Percentiles rank a stretch among this genome's conserved stretches.
These are phyloP conservation scores for Pandemis cinnamomeana DNA, from an alignment of 2,888 invertebrate species.

Conservation along the genomic window DNA sequence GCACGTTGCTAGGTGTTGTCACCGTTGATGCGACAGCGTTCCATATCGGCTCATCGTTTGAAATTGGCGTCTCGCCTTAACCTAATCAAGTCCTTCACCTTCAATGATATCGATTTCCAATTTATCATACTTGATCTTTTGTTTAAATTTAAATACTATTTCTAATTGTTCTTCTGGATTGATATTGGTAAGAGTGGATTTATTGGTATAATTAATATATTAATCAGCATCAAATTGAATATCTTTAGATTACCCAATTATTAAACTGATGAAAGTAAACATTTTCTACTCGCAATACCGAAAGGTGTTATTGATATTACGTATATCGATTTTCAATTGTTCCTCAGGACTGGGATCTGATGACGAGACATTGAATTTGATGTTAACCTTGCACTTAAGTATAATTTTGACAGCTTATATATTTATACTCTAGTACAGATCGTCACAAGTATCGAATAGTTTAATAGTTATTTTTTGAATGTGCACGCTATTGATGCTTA, in stretches of 20 bases:
- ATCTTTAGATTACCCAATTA: background rate
- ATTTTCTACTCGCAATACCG: too few relatives aligned
- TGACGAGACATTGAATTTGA: background rate
- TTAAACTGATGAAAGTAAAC: too few relatives aligned
- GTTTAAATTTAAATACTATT: background rate
- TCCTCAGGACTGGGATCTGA: background rate
- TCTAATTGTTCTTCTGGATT: background rate
- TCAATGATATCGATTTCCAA: background rate
- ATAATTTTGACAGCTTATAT: slow-evolving; percentile 9
- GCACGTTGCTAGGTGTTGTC: too few relatives aligned
- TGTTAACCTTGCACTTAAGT: slow-evolving; percentile 1
- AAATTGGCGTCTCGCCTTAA: background rate
- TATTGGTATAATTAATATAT: slow-evolving; percentile 2
- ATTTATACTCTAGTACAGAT: slow-evolving; percentile 3
- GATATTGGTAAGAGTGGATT: slow-evolving; percentile 17
- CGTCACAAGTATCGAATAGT: background rate
- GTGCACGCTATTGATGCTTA: slow-evolving; percentile 5
- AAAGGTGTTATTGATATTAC: background rate
- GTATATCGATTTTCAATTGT: background rate
- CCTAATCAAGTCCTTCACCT: background rate
- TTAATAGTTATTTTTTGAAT: background rate
- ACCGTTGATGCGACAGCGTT: background rate
- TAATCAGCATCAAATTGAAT: background rate
- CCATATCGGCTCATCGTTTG: background rate
- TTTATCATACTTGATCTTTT: too few relatives aligned